Conservation (phyloP, 2,113 vertebrate species). For the Elephas maximus region DNA sequence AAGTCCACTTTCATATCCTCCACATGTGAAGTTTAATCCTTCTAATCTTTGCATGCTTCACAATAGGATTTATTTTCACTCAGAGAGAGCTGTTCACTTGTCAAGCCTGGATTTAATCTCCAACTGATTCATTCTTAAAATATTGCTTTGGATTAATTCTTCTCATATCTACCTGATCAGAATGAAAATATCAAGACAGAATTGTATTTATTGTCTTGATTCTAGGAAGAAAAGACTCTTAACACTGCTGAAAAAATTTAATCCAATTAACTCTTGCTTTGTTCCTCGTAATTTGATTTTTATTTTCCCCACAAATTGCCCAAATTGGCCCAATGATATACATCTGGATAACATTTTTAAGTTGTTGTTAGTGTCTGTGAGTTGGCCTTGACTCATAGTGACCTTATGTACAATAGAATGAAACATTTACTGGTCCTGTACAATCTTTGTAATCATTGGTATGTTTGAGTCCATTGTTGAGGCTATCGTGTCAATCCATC, state of each 20-base stretch:
- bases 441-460: not conserved
- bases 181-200: conserved; percentile 60
- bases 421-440: not conserved
- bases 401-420: not conserved
- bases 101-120: conserved; percentile 70
- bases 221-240: not conserved
- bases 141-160: not conserved
- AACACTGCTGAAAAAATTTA: not conserved
- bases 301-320: not conserved
- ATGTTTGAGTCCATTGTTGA: not conserved
- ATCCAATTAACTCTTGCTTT: not conserved
- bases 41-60: conserved; percentile 77
- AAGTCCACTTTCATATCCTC: conserved; percentile 74
- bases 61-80: conserved; percentile 75
- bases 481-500: not conserved
- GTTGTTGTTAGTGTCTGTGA: not conserved
- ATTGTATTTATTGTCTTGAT: not conserved
- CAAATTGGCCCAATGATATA: not conserved
- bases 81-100: conserved; percentile 63
- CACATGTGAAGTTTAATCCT: conserved; percentile 75
- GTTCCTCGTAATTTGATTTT: not conserved
- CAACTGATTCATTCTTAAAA: conserved; percentile 68
- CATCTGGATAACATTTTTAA: conserved; percentile 1
- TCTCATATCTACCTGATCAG: not conserved
- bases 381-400: not conserved